Percentiles rank a stretch among this genome's conserved stretches.
Evolutionary conservation across 1,140 invertebrate species (phyloP).

Genomic region (Sitophilus oryzae): DNA sequence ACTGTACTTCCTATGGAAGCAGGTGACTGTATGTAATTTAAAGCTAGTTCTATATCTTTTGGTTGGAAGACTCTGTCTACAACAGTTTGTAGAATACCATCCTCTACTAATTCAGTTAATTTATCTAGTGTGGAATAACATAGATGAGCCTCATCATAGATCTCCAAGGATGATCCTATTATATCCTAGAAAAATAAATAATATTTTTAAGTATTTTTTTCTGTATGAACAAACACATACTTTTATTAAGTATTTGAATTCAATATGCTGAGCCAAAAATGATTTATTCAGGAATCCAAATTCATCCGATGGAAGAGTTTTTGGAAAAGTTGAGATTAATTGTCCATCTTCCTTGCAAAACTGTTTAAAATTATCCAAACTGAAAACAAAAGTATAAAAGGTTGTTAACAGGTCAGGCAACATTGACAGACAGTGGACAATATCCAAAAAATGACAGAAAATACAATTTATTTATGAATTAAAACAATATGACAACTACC

Average conservation of each 20-base stretch:
- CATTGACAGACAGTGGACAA: no score
- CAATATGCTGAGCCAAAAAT: slow-evolving; percentile 45
- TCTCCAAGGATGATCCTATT: slow-evolving; percentile 22
- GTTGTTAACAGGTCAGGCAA: not conserved
- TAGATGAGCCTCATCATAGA: slow-evolving; percentile 48
- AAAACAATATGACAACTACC: no score
- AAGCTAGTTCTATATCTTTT: slow-evolving; percentile 62
- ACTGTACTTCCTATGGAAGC: slow-evolving; percentile 69
- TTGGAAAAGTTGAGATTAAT: slow-evolving; percentile 38
- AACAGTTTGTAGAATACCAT: slow-evolving; percentile 52
- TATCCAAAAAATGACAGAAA: no score
- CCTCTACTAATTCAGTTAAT: slow-evolving; percentile 50
- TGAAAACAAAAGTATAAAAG: slow-evolving; percentile 7
- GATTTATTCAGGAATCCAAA: slow-evolving; percentile 49
- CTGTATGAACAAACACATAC: no score
- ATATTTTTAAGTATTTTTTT: not conserved
- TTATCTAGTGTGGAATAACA: slow-evolving; percentile 47
- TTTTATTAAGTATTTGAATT: no score
- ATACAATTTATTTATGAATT: no score
- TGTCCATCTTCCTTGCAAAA: slow-evolving; percentile 29
- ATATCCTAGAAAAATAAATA: slow-evolving; percentile 23
- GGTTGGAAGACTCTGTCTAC: slow-evolving; percentile 60
- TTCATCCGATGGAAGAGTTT: slow-evolving; percentile 50
- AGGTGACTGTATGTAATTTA: slow-evolving; percentile 59
- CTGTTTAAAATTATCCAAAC: slow-evolving; percentile 25